These are phyloP conservation scores for Emmelina monodactyla DNA, from an alignment of 2,888 invertebrate genomes.

Conservation along the genomic window DNA sequence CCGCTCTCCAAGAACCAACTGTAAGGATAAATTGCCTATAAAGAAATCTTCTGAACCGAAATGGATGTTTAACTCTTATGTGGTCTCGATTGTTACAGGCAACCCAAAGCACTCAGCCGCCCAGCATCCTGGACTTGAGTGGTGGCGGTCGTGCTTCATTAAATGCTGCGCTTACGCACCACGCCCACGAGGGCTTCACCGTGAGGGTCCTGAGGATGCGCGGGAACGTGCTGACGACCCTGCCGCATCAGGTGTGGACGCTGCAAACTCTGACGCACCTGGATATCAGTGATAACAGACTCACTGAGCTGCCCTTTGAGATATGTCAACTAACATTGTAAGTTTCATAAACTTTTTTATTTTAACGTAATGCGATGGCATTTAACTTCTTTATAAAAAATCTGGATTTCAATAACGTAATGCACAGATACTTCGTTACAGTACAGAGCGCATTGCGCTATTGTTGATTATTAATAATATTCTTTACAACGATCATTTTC, in stretches of 20 bases:
- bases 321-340: slow-evolving; percentile 61
- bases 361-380: too few species aligned
- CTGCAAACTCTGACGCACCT: slow-evolving; percentile 69
- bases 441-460: too few species aligned
- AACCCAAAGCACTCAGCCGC: slow-evolving; percentile 54
- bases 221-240: slow-evolving; percentile 64
- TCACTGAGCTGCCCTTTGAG: slow-evolving; percentile 70
- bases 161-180: slow-evolving; percentile 37
- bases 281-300: slow-evolving; percentile 73
- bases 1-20: too few species aligned
- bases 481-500: too few species aligned
- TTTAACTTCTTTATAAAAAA: too few species aligned
- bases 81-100: too few species aligned
- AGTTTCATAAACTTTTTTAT: slow-evolving; percentile 28
- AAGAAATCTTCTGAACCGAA: too few species aligned
- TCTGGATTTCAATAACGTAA: too few species aligned
- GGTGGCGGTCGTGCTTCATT: slow-evolving; percentile 43
- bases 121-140: slow-evolving; percentile 48
- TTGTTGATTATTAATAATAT: too few species aligned
- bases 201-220: slow-evolving; percentile 39
- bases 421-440: too few species aligned
- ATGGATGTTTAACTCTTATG: too few species aligned
- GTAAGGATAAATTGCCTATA: too few species aligned
- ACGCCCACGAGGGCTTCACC: slow-evolving; percentile 39
- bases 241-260: slow-evolving; percentile 69